A percentile compares a stretch with the other conserved stretches of the same genome.
These are phyloP conservation scores for Phrynosoma platyrhinos DNA, from an alignment of 2,113 vertebrate genomes.

Conservation along the genomic window DNA sequence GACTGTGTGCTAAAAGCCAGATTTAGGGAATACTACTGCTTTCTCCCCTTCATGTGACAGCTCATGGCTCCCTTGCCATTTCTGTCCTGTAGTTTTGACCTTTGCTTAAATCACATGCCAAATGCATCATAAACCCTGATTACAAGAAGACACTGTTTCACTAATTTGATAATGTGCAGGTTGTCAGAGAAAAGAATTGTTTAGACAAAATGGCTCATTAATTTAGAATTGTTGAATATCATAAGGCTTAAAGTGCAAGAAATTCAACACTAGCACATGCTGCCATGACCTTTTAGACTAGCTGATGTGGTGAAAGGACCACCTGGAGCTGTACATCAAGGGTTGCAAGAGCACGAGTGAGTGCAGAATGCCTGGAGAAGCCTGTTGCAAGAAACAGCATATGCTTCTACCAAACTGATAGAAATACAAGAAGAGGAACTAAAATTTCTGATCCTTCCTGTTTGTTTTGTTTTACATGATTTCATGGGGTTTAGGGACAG, in stretches of 20 bases:
- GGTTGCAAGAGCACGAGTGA: conserved; percentile 38
- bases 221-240: conserved; percentile 68
- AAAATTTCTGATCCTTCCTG: conserved; percentile 2
- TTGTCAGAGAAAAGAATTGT: conserved; percentile 32
- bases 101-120: conserved; percentile 35
- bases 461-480: conserved; percentile 26
- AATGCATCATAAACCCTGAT: neutral
- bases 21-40: neutral
- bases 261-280: conserved; percentile 72
- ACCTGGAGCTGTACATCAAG: conserved; percentile 77
- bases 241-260: conserved; percentile 67
- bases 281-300: conserved; percentile 76
- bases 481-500: neutral
- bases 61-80: neutral
- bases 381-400: conserved; percentile 17
- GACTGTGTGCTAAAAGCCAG: accelerated
- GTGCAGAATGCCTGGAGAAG: conserved; percentile 7
- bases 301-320: conserved; percentile 68
- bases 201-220: conserved; percentile 62
- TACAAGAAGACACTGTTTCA: conserved; percentile 22
- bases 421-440: no score
- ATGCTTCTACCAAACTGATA: conserved; percentile 2
- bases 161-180: conserved; percentile 20
- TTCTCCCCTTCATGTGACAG: conserved; percentile 18
- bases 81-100: neutral